Conservation (phyloP, 30 jellyfish, hydroid and myxozoan genomes). For the Hydra vulgaris region DNA sequence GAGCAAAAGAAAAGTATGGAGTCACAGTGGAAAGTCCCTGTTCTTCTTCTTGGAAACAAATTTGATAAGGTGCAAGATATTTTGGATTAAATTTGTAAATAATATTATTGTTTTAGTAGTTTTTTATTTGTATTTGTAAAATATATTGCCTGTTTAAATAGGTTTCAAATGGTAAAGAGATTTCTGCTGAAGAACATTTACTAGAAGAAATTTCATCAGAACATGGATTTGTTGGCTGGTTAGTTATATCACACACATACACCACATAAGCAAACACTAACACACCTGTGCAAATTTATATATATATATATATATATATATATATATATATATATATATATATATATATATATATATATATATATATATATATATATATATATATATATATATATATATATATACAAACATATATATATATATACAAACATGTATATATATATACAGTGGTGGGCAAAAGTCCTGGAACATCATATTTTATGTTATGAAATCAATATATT, state of each 20-base stretch:
- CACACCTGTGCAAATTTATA: too few relatives aligned
- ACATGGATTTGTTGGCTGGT: slow-evolving; percentile 98
- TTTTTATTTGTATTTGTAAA: background rate
- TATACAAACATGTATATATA: too few relatives aligned
- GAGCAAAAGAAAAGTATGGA: slow-evolving; percentile 44
- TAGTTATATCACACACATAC: background rate
- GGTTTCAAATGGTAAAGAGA: slow-evolving; percentile 26
- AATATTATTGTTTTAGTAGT: background rate
- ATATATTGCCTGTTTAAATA: background rate
- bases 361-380: too few relatives aligned
- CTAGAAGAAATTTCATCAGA: slow-evolving; percentile 81
- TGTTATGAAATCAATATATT: too few relatives aligned
- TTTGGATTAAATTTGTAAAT: background rate
- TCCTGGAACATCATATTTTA: too few relatives aligned
- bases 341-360: too few relatives aligned
- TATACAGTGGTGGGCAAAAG: too few relatives aligned
- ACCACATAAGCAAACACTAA: too few relatives aligned
- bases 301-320: too few relatives aligned
- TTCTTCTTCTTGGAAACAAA: slow-evolving; percentile 84
- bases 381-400: too few relatives aligned
- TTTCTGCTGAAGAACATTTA: slow-evolving; percentile 14
- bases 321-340: too few relatives aligned
- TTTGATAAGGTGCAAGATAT: slow-evolving; percentile 59
- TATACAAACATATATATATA: too few relatives aligned
- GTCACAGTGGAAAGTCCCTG: slow-evolving; percentile 57